phyloP scores from a whole-genome alignment of 2,888 invertebrate genomes.

The Ophioninae sp. region DNA sequence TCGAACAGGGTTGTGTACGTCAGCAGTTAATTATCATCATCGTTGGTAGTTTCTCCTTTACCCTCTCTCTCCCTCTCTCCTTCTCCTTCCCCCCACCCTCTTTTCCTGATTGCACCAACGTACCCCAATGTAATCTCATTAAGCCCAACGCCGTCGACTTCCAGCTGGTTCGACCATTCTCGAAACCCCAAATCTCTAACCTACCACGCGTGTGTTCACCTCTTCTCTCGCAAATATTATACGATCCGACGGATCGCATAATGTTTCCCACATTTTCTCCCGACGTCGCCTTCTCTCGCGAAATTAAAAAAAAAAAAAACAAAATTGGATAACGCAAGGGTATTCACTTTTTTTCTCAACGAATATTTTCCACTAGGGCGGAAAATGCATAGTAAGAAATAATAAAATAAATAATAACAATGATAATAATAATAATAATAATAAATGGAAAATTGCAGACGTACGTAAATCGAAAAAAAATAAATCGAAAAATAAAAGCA shows the following conservation, averaged over 20 bases:
- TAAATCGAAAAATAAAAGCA: too few relatives aligned
- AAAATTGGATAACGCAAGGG: background rate
- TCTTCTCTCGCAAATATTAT: background rate
- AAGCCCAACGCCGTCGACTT: conserved; percentile 52
- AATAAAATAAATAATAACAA: background rate
- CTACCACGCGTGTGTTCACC: background rate
- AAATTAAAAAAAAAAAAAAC: background rate
- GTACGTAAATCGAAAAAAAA: too few relatives aligned
- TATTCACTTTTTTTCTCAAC: background rate
- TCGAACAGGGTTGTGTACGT: conserved; percentile 38
- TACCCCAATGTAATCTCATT: conserved; percentile 65
- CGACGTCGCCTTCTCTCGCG: background rate
- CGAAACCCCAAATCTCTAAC: conserved; percentile 35
- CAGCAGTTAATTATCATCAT: conserved; percentile 70
- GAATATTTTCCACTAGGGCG: conserved; percentile 4
- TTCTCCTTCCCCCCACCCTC: background rate
- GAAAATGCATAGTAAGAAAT: background rate
- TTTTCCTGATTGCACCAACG: conserved; percentile 16
- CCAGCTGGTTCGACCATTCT: conserved; percentile 27
- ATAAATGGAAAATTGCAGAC: too few relatives aligned
- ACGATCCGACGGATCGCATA: conserved; percentile 2
- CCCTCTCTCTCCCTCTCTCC: background rate
- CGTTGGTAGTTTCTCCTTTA: conserved; percentile 25
- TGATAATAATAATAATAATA: too few relatives aligned
- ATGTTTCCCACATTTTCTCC: background rate